Evolutionary conservation across 1,140 invertebrate species (phyloP).

Genomic region (Druon quercuslanigerum): DNA sequence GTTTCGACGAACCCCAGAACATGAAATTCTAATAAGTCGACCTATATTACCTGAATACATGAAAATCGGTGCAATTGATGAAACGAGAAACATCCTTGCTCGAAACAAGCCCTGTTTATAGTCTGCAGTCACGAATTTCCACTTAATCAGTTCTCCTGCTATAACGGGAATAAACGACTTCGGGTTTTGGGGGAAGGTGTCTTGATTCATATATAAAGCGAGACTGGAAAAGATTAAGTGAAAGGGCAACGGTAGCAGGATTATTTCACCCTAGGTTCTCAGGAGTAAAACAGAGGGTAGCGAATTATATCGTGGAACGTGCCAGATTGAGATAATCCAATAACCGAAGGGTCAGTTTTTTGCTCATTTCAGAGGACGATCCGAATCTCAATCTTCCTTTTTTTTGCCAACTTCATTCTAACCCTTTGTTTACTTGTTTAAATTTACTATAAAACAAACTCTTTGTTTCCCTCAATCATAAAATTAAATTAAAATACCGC

Average conservation of each 20-base stretch:
- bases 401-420: neutral
- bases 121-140: conserved; percentile 17
- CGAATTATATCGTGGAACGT: conserved; percentile 32
- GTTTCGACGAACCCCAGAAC: neutral
- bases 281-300: neutral
- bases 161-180: conserved; percentile 19
- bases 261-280: neutral
- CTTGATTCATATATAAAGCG: neutral
- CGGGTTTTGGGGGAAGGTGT: neutral
- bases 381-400: neutral
- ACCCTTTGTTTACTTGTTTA: too few species aligned
- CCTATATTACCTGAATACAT: conserved; percentile 3
- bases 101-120: conserved; percentile 15
- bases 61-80: conserved; percentile 29
- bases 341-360: conserved; percentile 25
- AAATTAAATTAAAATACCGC: too few species aligned
- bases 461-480: too few species aligned
- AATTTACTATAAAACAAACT: too few species aligned
- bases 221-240: neutral
- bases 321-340: conserved; percentile 38
- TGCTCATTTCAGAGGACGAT: conserved; percentile 32
- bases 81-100: conserved; percentile 5
- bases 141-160: conserved; percentile 8
- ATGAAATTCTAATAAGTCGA: conserved; percentile 14
- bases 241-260: neutral